These are phyloP conservation scores for Rousettus leschenaultii DNA, from an alignment of 2,113 vertebrate genomes.

Conservation along the genomic window DNA sequence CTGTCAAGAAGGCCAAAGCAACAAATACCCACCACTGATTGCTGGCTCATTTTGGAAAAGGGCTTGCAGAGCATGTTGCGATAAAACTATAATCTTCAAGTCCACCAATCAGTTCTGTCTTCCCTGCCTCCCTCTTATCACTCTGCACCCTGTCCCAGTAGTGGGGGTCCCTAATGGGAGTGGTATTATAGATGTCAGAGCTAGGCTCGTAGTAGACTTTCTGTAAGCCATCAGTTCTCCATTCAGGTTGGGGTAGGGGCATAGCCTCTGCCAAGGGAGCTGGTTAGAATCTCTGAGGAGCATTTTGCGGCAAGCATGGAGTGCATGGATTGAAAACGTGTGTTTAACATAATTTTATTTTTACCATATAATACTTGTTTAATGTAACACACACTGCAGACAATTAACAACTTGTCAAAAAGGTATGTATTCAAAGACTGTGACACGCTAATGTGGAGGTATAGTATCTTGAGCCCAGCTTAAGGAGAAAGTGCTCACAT, in stretches of 20 bases:
- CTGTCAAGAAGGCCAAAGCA: background rate
- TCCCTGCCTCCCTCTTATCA: background rate
- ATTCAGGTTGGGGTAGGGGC: background rate
- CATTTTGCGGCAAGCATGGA: background rate
- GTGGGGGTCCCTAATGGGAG: background rate
- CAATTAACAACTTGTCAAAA: background rate
- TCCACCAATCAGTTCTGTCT: background rate
- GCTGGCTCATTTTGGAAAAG: background rate
- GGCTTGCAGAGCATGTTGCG: rapidly evolving
- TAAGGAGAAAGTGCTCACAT: background rate
- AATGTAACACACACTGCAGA: background rate
- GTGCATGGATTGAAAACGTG: background rate
- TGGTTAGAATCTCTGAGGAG: background rate
- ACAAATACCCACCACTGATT: background rate
- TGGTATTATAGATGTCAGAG: background rate
- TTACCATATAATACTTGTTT: background rate
- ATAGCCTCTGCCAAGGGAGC: background rate
- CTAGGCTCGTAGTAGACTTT: background rate
- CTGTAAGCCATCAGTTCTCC: background rate
- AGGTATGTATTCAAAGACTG: background rate
- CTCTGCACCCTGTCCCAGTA: background rate
- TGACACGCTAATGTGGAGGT: background rate
- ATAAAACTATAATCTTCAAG: background rate
- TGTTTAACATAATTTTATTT: background rate
- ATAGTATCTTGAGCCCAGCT: background rate